These are phyloP conservation scores for Agonum fuliginosum DNA, from an alignment of 2,888 invertebrate genomes.

Conservation along the genomic window DNA sequence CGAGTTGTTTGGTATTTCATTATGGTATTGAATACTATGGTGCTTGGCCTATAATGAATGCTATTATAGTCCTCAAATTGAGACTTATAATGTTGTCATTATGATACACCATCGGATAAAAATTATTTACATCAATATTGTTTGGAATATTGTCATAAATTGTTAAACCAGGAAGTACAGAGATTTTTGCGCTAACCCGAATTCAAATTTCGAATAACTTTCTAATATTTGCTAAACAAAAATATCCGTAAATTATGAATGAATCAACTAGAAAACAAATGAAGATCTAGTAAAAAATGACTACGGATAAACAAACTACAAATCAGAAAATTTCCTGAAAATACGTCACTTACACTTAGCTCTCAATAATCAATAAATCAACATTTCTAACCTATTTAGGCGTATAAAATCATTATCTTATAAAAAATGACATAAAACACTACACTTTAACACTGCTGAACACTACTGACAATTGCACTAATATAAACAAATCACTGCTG, in stretches of 20 bases:
- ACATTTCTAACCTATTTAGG: slow-evolving; percentile 28
- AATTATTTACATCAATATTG: no score
- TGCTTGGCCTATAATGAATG: no score
- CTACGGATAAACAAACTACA: not conserved
- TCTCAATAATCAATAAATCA: slow-evolving; percentile 42
- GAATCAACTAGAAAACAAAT: not conserved
- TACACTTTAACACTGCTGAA: slow-evolving; percentile 1
- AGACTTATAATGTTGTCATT: no score
- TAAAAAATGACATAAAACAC: slow-evolving; percentile 5
- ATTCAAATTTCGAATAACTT: not conserved
- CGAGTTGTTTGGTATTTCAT: no score
- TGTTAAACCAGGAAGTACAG: not conserved
- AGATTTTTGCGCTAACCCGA: not conserved
- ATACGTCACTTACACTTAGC: slow-evolving; percentile 19
- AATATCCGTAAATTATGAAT: not conserved
- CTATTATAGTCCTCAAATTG: no score
- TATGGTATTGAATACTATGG: no score
- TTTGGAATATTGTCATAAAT: not conserved
- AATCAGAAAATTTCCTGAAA: slow-evolving; percentile 17
- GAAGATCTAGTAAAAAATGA: not conserved
- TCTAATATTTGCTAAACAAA: not conserved
- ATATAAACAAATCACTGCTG: not conserved
- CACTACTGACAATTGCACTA: not conserved
- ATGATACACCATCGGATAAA: no score
- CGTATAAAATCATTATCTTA: not conserved